Evolutionary conservation across 1,140 invertebrate species (phyloP).

Genomic region (Drosophila seguyi): DNA sequence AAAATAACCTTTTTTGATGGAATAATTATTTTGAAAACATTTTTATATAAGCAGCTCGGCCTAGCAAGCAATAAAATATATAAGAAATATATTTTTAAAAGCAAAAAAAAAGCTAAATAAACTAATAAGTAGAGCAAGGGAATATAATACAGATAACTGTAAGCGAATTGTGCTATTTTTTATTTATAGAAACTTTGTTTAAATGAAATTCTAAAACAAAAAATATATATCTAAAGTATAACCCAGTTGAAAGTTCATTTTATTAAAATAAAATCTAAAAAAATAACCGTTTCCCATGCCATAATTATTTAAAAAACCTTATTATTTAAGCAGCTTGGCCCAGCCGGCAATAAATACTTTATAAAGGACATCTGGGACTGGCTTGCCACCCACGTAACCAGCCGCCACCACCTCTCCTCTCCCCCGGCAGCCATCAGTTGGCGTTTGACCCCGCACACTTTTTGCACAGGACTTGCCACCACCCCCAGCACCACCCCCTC

Average conservation of each 20-base stretch:
- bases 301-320: neutral
- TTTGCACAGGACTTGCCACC: constrained; percentile 8
- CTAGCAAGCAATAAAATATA: neutral
- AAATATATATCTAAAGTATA: neutral
- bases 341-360: constrained; percentile 1
- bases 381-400: neutral
- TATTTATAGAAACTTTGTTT: too few relatives aligned
- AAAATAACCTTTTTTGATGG: too few relatives aligned
- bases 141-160: neutral
- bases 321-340: neutral
- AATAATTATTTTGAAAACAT: too few relatives aligned
- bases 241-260: neutral
- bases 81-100: too few relatives aligned
- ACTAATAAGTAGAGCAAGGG: neutral
- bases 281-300: neutral
- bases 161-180: too few relatives aligned
- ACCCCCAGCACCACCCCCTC: neutral
- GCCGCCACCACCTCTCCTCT: too few relatives aligned
- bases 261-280: neutral
- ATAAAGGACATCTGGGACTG: constrained; percentile 17
- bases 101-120: too few relatives aligned
- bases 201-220: neutral
- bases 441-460: constrained; percentile 59
- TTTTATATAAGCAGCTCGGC: too few relatives aligned
- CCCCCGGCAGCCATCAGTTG: constrained; percentile 20